Evolutionary conservation across 2,113 vertebrate species (phyloP), one percentile per base, ranked within the genome.

Genomic region (Poeciliopsis occidentalis): DNA sequence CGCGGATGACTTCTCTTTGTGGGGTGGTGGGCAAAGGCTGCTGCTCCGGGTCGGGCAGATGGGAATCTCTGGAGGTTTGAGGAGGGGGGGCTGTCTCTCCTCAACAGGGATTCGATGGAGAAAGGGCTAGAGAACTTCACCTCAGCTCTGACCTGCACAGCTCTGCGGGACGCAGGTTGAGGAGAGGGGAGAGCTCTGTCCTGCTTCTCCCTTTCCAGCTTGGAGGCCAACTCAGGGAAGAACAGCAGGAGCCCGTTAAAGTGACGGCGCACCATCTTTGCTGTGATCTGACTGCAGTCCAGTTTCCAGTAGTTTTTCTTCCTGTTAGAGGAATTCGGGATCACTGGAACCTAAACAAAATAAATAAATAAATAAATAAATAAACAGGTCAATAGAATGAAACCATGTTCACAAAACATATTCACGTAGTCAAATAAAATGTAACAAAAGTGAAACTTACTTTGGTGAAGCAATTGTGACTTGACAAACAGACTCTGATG

Each of bases 51-150:
- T 60, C 68, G 68, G 60, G 83, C 69, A 41, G 78, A 78, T 73
- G 79, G 77, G 69, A 61, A n/a, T 83, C 44, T 67, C n/a, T 41
- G 60, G 47, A 32, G 60, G 64, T 12, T 37, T 1, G 63, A 44
- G 62, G 39, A 12, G 79, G 30, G 54, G 54, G 69, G 31, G 0
- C 61, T 0, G 39, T 90, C 88, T 67, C 84, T 91, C 75, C 88
- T 74, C 80, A 95, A 74, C 22, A 94, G 66, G 8, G 93, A 92
- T 6, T 94, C 93, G 1, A 94, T 91, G 15, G 93, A 94, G 83
- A 94, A 94, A 3, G 92, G 75, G 15, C 94, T 47, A 54, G 54
- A 90, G 75, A 94, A 93, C 80, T 88, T 94, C 29, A 71, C 64
- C 10, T 78, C 73, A 32, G 54, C 30, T 57, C 29, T 76, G 24